Base-by-base conservation (phyloP, 1,140 invertebrate genomes). In the Episyrphus balteatus region DNA sequence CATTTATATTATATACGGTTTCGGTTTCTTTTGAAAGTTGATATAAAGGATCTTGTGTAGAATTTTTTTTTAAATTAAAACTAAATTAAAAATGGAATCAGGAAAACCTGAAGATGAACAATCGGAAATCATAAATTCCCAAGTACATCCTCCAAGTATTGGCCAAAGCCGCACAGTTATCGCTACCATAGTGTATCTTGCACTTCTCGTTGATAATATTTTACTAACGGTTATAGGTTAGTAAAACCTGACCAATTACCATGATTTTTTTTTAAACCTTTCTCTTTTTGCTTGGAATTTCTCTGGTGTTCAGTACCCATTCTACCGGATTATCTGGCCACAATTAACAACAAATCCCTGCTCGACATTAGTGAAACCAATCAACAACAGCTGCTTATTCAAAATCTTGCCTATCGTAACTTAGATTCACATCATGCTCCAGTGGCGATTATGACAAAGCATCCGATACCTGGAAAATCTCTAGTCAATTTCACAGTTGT, bases 221-320 rank as follows among this genome's bases (percentile, higher is more conserved):
- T 70, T 87, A 11, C 67, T 87, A 17, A 87, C 84, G 13, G 81
- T 86, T 40, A 83, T 87, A 47, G 84, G 84, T 87, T 73, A 83
- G 77, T 69, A 40, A 17, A 50, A 34, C 5, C 6, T 36, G 30
- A 13, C 5, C 21, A 12, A n/a, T 30, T 18, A 41, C 3, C 12
- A 44, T 34, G 37, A 50, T 19, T 50, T 45, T 46, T 34, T 38
- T 51, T 33, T 12, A 12, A 13, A 46, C 38, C 40, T 48, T 14
- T 46, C 31, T 46, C 34, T 34, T 42, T 43, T 41, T 33, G 34
- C 13, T 34, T 32, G 11, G 15, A 44, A 46, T 44, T 48, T 42
- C 14, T 45, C 12, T 39, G 36, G 13, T 47, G 74, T 77, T 52
- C 70, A 91, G 88, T 92, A 37, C 88, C 88, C 31, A 88, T 92